Evolutionary conservation across 2,113 vertebrate genomes (phyloP).

Genomic region (Cervus canadensis): DNA sequence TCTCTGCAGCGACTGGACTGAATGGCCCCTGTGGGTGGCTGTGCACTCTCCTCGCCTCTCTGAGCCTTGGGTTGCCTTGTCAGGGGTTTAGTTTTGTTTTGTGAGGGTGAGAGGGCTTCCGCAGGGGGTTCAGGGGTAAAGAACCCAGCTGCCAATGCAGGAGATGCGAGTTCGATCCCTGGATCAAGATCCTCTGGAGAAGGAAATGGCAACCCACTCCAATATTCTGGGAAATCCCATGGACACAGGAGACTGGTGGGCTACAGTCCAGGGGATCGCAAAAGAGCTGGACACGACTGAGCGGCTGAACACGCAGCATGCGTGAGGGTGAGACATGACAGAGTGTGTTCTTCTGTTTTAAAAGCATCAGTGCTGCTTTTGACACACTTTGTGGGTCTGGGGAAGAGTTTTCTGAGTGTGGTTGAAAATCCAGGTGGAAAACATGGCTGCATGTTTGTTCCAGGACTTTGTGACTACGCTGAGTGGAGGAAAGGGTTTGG

Average conservation of each 20-base stretch:
- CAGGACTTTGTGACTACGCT: rapidly evolving
- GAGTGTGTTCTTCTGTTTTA: background rate
- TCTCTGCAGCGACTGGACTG: rapidly evolving
- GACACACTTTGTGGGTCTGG: background rate
- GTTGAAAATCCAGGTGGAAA: background rate
- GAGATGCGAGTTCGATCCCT: background rate
- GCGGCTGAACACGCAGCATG: rapidly evolving
- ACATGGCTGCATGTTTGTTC: rapidly evolving
- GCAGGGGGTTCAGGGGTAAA: background rate
- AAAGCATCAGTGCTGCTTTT: background rate
- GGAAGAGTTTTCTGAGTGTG: background rate
- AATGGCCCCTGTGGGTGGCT: background rate
- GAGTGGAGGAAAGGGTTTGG: too few relatives aligned
- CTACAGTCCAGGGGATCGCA: too few relatives aligned
- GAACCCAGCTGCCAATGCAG: background rate
- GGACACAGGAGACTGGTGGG: background rate
- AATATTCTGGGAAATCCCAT: background rate
- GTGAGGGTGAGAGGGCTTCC: background rate
- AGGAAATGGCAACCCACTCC: background rate
- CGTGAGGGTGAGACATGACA: background rate
- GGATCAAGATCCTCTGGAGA: background rate
- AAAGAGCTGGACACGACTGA: too few relatives aligned
- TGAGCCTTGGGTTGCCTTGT: background rate
- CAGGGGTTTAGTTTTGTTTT: background rate
- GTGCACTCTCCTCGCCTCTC: background rate